These are phyloP conservation scores for Aspidapion aeneum DNA, from an alignment of 2,888 invertebrate species.

Conservation along the genomic window DNA sequence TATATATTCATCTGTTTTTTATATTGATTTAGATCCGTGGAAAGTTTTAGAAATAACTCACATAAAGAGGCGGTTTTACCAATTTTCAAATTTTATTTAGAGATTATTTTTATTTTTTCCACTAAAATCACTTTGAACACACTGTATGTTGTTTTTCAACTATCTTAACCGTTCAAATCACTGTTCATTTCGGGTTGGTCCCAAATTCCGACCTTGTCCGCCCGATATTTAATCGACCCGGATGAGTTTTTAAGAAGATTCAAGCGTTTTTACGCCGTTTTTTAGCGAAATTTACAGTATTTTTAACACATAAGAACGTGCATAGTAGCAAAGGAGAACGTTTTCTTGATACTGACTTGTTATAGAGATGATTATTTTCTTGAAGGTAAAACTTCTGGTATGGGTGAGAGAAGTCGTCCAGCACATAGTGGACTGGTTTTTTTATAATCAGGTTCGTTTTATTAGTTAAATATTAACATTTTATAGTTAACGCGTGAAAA, in stretches of 20 bases:
- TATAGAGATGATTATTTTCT: constrained; percentile 23
- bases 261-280: not conserved
- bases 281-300: not conserved
- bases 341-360: constrained; percentile 8
- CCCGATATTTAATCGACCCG: not conserved
- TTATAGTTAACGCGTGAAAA: not conserved
- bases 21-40: no score
- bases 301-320: not conserved
- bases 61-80: no score
- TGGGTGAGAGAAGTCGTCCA: constrained; percentile 15
- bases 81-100: no score
- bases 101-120: no score
- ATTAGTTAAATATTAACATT: not conserved
- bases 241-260: not conserved
- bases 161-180: no score
- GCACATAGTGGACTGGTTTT: not conserved
- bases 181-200: no score
- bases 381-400: constrained; percentile 23
- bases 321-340: not conserved
- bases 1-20: no score
- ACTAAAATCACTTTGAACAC: no score
- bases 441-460: not conserved
- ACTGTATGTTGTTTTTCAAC: no score
- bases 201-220: no score
- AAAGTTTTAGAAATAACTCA: no score